Conservation (phyloP, 2,113 vertebrate genomes). For the Brachyhypopomus occidentalis region DNA sequence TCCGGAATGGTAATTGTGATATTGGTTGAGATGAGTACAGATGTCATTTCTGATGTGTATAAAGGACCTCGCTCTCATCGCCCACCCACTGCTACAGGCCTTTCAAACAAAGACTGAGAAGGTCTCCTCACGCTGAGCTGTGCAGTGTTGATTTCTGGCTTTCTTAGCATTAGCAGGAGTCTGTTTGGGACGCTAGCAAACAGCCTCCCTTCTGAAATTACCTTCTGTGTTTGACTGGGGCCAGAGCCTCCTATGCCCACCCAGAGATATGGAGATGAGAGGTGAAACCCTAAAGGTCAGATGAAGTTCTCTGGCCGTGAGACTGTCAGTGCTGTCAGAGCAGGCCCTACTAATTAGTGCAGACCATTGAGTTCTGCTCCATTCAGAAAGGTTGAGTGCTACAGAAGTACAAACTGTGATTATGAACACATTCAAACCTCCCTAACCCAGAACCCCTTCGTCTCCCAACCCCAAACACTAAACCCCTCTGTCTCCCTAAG, state of each 20-base stretch:
- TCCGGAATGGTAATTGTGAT: neutral
- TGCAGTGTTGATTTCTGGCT: neutral
- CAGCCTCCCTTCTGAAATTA: neutral
- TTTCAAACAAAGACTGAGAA: neutral
- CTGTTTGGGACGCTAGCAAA: neutral
- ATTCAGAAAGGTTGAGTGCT: too few relatives aligned
- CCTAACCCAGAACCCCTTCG: too few relatives aligned
- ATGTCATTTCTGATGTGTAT: neutral
- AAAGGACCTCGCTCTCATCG: neutral
- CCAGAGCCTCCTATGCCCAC: neutral
- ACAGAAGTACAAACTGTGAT: too few relatives aligned
- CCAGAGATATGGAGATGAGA: conserved; percentile 5
- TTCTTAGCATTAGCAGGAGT: neutral
- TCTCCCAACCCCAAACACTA: too few relatives aligned
- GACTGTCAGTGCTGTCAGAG: neutral
- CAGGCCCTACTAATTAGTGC: conserved; percentile 14
- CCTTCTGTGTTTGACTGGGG: conserved; percentile 18
- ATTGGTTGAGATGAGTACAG: neutral
- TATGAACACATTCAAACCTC: too few relatives aligned
- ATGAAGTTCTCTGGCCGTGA: conserved; percentile 1
- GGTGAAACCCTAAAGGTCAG: conserved; percentile 32
- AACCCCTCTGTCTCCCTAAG: too few relatives aligned
- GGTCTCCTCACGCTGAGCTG: neutral
- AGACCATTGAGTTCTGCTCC: neutral
- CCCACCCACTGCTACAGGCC: neutral